Evolutionary conservation across 64 coral and sea anemone genomes (phyloP).

Genomic region (Astreopora myriophthalma): DNA sequence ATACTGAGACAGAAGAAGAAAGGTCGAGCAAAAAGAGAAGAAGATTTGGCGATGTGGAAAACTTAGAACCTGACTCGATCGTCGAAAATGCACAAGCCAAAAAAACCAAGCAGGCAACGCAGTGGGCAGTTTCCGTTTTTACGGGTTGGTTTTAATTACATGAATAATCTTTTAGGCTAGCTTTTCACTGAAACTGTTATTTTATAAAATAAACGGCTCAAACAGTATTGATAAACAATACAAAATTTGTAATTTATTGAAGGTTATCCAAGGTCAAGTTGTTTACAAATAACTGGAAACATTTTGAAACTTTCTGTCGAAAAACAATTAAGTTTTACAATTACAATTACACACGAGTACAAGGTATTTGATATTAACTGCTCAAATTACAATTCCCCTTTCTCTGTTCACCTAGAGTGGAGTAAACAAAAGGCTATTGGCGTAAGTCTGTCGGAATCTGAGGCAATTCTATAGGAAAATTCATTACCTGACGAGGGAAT

Average conservation of each 20-base stretch:
- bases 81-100: no score
- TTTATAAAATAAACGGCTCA: background rate
- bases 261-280: background rate
- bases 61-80: background rate
- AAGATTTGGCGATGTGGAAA: background rate
- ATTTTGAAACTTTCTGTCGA: background rate
- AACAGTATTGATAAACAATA: background rate
- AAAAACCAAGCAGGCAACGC: background rate
- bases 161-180: background rate
- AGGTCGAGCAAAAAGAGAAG: background rate
- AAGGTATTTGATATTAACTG: background rate
- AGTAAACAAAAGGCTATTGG: constrained; percentile 30
- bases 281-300: background rate
- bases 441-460: background rate
- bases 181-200: background rate
- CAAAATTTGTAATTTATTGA: background rate
- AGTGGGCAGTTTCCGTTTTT: constrained; percentile 34
- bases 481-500: no score
- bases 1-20: background rate
- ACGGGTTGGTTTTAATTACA: background rate
- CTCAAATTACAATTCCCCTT: background rate
- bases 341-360: background rate
- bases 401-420: background rate
- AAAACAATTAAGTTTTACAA: background rate
- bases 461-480: no score